These are phyloP conservation scores for Zootermopsis nevadensis DNA, from an alignment of 2,888 invertebrate species.

Conservation along the genomic window DNA sequence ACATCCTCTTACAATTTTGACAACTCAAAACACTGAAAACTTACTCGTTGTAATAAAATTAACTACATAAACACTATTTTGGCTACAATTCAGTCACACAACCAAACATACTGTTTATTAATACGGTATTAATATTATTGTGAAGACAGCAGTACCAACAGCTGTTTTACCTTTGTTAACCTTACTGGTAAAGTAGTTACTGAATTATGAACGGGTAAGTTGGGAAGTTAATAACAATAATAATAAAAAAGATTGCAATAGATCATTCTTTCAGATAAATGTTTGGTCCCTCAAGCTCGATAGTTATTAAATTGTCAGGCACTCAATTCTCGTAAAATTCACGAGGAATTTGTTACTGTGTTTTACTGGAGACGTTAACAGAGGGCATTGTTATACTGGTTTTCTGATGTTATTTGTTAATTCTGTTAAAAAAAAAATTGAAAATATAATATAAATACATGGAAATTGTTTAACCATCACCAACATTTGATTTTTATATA, in stretches of 20 bases:
- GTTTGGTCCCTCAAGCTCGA: slow-evolving; percentile 52
- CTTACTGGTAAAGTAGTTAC: neutral
- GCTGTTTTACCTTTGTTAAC: neutral
- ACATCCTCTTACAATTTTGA: slow-evolving; percentile 18
- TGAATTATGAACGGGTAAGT: neutral
- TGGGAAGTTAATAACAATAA: slow-evolving; percentile 20
- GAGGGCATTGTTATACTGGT: neutral
- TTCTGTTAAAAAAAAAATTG: neutral
- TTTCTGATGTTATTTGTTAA: slow-evolving; percentile 24
- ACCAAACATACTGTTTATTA: slow-evolving; percentile 27
- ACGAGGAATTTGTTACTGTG: slow-evolving; percentile 39
- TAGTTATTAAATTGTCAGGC: slow-evolving; percentile 41
- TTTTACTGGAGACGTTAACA: slow-evolving; percentile 17
- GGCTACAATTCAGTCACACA: slow-evolving; percentile 26
- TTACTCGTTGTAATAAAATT: neutral
- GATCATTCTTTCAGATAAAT: slow-evolving; percentile 27
- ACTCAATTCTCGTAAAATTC: slow-evolving; percentile 21
- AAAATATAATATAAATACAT: slow-evolving; percentile 7
- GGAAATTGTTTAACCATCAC: slow-evolving; percentile 42
- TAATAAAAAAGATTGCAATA: slow-evolving; percentile 9
- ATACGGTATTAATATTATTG: slow-evolving; percentile 30
- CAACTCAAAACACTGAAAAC: neutral
- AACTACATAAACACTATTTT: slow-evolving; percentile 14
- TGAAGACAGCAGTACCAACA: slow-evolving; percentile 12
- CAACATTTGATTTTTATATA: slow-evolving; percentile 36